Percentiles rank a stretch among this genome's conserved stretches.
These are phyloP conservation scores for Sympetrum striolatum DNA, from an alignment of 2,888 invertebrate species.

Conservation along the genomic window DNA sequence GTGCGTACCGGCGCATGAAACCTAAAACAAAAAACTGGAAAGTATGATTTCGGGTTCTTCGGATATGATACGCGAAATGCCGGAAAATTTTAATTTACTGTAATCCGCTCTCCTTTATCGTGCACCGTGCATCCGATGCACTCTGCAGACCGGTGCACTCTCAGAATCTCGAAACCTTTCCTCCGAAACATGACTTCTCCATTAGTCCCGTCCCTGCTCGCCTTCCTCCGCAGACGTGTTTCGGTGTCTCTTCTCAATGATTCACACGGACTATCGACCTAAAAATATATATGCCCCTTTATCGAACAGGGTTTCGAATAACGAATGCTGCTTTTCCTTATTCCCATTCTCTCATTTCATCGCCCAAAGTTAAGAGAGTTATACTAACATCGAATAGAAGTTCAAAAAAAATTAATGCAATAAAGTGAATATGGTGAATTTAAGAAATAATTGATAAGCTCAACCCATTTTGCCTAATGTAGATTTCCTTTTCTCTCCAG, in stretches of 20 bases:
- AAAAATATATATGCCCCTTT: too few relatives aligned
- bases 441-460: too few relatives aligned
- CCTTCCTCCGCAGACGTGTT: not conserved
- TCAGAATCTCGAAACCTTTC: not conserved
- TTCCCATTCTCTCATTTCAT: too few relatives aligned
- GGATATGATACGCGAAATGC: not conserved
- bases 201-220: not conserved
- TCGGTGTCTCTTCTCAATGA: not conserved
- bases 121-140: not conserved
- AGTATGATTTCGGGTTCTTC: too few relatives aligned
- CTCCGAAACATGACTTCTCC: slow-evolving; percentile 38
- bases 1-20: not conserved
- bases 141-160: not conserved
- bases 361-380: too few relatives aligned
- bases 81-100: not conserved
- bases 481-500: too few relatives aligned
- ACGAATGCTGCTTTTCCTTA: too few relatives aligned
- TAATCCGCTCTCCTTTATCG: not conserved
- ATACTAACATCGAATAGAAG: not conserved
- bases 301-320: too few relatives aligned
- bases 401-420: not conserved
- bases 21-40: too few relatives aligned
- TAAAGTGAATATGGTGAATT: too few relatives aligned
- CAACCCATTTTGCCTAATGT: too few relatives aligned
- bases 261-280: not conserved